A percentile compares a stretch with the other conserved stretches of the same genome.
phyloP scores from a whole-genome alignment of 2,888 invertebrate genomes.

The Prosapia bicincta region DNA sequence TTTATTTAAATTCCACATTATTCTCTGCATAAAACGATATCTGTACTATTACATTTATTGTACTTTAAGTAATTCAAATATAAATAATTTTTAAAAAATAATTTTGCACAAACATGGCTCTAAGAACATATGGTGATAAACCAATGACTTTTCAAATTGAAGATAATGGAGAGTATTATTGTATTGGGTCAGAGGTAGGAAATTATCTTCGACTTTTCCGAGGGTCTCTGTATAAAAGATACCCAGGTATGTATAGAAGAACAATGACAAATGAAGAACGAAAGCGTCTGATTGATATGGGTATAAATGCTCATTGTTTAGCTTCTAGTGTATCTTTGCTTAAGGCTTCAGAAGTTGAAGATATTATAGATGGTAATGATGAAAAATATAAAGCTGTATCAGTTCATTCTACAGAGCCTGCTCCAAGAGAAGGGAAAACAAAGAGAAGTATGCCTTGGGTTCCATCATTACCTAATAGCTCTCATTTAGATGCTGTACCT shows the following conservation, averaged over 20 bases:
- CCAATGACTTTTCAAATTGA: constrained; percentile 96
- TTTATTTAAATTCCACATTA: no score
- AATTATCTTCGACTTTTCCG: constrained; percentile 95
- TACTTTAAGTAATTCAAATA: no score
- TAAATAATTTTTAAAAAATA: no score
- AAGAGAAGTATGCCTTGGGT: constrained; percentile 89
- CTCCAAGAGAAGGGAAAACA: constrained; percentile 78
- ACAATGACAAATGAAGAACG: constrained; percentile 94
- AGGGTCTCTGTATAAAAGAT: constrained; percentile 96
- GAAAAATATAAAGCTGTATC: constrained; percentile 98
- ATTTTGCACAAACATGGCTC: constrained; percentile 66
- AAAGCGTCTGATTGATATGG: constrained; percentile 82
- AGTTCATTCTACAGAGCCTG: constrained; percentile 81
- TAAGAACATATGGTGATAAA: constrained; percentile 94
- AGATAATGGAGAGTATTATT: constrained; percentile 95
- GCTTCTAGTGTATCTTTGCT: constrained; percentile 97
- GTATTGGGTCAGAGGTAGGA: constrained; percentile 97
- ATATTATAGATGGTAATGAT: constrained; percentile 96
- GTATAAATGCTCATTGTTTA: constrained; percentile 85
- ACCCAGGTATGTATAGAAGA: constrained; percentile 95
- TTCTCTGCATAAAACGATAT: no score
- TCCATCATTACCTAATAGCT: constrained; percentile 95
- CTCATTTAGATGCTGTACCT: constrained; percentile 98
- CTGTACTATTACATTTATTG: no score
- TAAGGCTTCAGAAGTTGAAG: constrained; percentile 92